These are phyloP conservation scores for Nothoprocta pentlandii DNA, from an alignment of 2,113 vertebrate species.

Conservation along the genomic window DNA sequence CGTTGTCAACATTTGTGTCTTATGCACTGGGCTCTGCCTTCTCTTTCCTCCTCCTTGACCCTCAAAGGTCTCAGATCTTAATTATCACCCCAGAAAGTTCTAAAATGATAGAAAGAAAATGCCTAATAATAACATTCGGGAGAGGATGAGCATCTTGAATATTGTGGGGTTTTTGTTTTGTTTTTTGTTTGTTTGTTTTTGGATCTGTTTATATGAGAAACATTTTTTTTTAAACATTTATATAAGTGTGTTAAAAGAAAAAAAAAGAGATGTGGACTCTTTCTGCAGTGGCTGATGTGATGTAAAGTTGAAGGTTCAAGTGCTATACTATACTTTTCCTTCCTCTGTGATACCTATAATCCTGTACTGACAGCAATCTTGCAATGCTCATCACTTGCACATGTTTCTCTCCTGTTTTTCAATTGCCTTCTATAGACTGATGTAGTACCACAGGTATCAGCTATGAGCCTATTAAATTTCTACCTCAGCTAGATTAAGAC, in stretches of 20 bases:
- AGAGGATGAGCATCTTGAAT: not conserved
- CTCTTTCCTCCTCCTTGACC: not conserved
- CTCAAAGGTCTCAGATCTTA: not conserved
- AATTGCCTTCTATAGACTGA: not conserved
- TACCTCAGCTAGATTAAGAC: not conserved
- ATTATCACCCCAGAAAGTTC: not conserved
- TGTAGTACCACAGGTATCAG: accelerated
- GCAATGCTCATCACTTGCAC: not conserved
- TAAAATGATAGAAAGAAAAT: not conserved
- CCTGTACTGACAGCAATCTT: not conserved
- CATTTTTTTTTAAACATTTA: not conserved
- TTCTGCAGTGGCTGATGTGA: not conserved
- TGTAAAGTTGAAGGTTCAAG: not conserved
- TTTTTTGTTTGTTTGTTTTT: not conserved
- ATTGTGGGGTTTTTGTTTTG: not conserved
- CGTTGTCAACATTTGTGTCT: not conserved
- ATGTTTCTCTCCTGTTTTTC: not conserved
- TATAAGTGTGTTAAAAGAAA: not conserved
- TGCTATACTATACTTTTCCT: not conserved
- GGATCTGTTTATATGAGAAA: not conserved
- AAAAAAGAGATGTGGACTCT: not conserved
- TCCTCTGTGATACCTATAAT: not conserved
- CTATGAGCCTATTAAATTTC: not conserved
- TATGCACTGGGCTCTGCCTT: not conserved
- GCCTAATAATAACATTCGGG: not conserved